These are phyloP conservation scores for Maccullochella peelii DNA, from an alignment of 2,113 vertebrate genomes.

Conservation along the genomic window DNA sequence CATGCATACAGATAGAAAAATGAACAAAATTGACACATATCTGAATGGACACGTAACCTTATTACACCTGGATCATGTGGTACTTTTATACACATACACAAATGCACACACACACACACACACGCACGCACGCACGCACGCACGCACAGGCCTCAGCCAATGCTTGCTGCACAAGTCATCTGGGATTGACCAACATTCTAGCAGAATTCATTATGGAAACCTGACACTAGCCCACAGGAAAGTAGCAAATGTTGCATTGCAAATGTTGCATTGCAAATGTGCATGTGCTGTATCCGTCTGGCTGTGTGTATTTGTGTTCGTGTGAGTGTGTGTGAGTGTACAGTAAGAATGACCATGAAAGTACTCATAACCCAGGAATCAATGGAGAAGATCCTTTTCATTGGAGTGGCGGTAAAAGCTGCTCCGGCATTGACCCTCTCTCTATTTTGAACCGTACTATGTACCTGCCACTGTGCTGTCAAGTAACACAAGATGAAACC, in stretches of 20 bases:
- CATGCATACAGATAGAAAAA: constrained; percentile 19
- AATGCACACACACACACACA: neutral
- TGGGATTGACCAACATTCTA: constrained; percentile 57
- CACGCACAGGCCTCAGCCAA: constrained; percentile 3
- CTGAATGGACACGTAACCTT: constrained; percentile 15
- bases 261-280: constrained; percentile 39
- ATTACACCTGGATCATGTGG: constrained; percentile 21
- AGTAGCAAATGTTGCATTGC: constrained; percentile 53
- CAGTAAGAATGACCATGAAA: constrained; percentile 41
- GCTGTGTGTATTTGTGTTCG: neutral
- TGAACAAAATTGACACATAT: constrained; percentile 11
- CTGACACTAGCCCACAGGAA: constrained; percentile 63
- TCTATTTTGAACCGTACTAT: constrained; percentile 7
- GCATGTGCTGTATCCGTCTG: constrained; percentile 45
- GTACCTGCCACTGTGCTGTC: neutral
- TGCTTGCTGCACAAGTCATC: constrained; percentile 51
- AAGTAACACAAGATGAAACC: constrained; percentile 45
- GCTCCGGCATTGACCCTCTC: constrained; percentile 21
- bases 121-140: constrained; percentile 5
- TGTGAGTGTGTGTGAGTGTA: constrained; percentile 3
- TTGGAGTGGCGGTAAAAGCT: constrained; percentile 50
- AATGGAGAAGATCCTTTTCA: constrained; percentile 68
- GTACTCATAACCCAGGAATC: constrained; percentile 53
- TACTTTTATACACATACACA: neutral
- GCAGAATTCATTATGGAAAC: constrained; percentile 76